These are phyloP conservation scores for Phrynocephalus versicolor DNA, from an alignment of 2,113 vertebrate genomes.

Conservation along the genomic window DNA sequence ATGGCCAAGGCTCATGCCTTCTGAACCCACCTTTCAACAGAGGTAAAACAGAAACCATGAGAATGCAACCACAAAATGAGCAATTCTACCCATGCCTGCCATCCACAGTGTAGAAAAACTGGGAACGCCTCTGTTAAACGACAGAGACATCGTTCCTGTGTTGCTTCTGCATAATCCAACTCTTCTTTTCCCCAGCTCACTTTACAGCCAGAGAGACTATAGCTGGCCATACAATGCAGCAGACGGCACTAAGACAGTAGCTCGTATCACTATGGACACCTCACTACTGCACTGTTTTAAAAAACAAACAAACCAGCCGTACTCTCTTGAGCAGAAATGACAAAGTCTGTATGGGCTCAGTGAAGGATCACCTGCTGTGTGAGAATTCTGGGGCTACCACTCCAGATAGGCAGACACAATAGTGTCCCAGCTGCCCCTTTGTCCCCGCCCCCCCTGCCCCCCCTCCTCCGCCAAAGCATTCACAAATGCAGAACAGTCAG, in stretches of 20 bases:
- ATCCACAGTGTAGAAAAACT: neutral
- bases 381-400: neutral
- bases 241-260: neutral
- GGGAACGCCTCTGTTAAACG: neutral
- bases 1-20: neutral
- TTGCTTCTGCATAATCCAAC: neutral
- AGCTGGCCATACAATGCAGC: neutral
- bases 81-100: neutral
- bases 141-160: neutral
- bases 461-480: neutral
- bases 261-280: neutral
- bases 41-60: neutral
- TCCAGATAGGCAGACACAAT: neutral
- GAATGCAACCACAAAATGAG: neutral
- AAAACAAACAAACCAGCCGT: neutral
- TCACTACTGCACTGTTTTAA: neutral
- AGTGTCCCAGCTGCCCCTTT: no score
- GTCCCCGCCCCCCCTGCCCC: no score
- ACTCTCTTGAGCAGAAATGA: neutral
- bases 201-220: neutral
- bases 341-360: neutral
- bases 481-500: neutral
- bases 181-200: neutral
- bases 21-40: neutral
- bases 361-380: neutral